Conservation (phyloP, 2,797 vertebrate genomes). For the Sebastes baramenuke region DNA sequence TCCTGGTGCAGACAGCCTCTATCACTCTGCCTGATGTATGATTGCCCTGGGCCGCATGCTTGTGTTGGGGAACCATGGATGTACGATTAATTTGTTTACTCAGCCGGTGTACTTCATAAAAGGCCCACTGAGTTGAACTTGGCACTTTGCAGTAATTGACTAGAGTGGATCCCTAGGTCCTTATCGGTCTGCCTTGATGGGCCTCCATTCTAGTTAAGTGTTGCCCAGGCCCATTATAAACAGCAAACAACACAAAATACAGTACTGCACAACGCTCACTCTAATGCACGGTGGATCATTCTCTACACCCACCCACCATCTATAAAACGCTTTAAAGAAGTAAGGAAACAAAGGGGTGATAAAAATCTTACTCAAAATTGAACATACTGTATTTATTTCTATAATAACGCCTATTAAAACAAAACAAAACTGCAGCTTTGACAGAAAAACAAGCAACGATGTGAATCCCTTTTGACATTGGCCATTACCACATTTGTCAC, state of each 20-base stretch:
- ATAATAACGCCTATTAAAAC: conserved; percentile 2
- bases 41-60: conserved; percentile 62
- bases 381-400: conserved; percentile 25
- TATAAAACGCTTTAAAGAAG: conserved; percentile 34
- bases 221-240: conserved; percentile 66
- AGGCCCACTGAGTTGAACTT: conserved; percentile 75
- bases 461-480: conserved; percentile 37
- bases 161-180: conserved; percentile 75
- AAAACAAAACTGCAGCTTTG: conserved; percentile 29
- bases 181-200: conserved; percentile 75
- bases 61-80: conserved; percentile 71
- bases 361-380: conserved; percentile 9
- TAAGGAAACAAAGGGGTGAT: conserved; percentile 19
- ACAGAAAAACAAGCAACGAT: conserved; percentile 24
- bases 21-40: conserved; percentile 80
- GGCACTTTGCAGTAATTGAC: conserved; percentile 82
- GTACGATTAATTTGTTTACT: conserved; percentile 84
- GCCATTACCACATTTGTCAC: conserved; percentile 42
- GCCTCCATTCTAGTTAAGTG: conserved; percentile 74
- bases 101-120: conserved; percentile 78
- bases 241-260: conserved; percentile 55
- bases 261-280: conserved; percentile 18
- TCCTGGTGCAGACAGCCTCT: conserved; percentile 69
- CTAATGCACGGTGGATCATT: conserved; percentile 49
- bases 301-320: not conserved